A percentile compares a stretch with the other conserved stretches of the same genome.
These are phyloP conservation scores for Caenorhabditis inopinata DNA, from an alignment of 1,140 invertebrate species.

Conservation along the genomic window DNA sequence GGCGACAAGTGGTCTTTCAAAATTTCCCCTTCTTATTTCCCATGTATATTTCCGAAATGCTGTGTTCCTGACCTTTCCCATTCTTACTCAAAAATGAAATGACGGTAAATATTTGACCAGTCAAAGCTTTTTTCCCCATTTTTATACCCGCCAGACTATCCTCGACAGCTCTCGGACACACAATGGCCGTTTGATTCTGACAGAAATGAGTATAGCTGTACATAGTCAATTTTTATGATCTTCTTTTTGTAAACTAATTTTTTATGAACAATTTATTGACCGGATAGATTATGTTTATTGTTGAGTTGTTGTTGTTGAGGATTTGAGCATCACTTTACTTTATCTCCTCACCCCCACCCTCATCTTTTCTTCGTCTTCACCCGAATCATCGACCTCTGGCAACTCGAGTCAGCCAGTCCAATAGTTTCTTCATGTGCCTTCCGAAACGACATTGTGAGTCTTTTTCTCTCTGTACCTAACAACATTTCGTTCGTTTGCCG, in stretches of 20 bases:
- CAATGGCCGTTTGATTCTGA: neutral
- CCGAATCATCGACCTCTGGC: neutral
- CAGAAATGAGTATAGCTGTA: neutral
- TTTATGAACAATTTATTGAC: too few species aligned
- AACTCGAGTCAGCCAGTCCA: constrained; percentile 24
- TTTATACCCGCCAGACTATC: neutral
- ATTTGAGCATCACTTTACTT: constrained; percentile 1
- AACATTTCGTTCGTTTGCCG: neutral
- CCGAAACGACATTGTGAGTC: constrained; percentile 33
- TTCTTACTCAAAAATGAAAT: neutral
- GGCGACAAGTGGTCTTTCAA: constrained; percentile 2
- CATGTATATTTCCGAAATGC: neutral
- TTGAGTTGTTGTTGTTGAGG: constrained; percentile 7
- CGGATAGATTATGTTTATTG: too few species aligned
- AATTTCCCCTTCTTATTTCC: neutral
- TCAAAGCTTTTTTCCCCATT: constrained; percentile 1
- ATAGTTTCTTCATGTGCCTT: constrained; percentile 29
- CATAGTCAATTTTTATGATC: neutral
- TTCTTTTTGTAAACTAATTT: neutral
- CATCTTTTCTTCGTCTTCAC: neutral
- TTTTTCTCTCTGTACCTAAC: constrained; percentile 5
- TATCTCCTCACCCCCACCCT: constrained; percentile 16
- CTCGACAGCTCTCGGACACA: constrained; percentile 25
- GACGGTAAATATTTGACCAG: constrained; percentile 27
- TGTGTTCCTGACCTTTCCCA: constrained; percentile 10